Percentiles rank a stretch among this genome's conserved stretches.
Conservation (phyloP, 1,140 invertebrate species). For the Eulimnadia texana region DNA sequence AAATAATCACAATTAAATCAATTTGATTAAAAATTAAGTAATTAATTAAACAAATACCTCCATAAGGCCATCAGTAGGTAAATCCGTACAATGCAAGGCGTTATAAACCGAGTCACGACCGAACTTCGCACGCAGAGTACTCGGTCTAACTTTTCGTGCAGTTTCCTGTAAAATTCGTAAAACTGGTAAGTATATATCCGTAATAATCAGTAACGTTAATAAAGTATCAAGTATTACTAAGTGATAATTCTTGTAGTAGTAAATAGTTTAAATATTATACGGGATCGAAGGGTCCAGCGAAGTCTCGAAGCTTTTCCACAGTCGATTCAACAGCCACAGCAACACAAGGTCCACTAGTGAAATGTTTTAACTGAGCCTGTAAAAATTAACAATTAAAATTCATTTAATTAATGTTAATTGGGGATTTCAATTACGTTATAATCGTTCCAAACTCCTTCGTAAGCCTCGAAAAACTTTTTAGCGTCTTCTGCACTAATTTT, state of each 20-base stretch:
- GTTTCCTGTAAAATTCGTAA: slow-evolving; percentile 49
- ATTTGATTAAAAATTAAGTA: neutral
- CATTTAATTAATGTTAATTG: slow-evolving; percentile 1
- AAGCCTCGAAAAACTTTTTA: slow-evolving; percentile 84
- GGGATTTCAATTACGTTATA: slow-evolving; percentile 43
- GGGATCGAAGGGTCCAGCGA: slow-evolving; percentile 75
- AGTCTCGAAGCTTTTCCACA: slow-evolving; percentile 58
- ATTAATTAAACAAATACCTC: slow-evolving; percentile 39
- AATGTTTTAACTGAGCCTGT: slow-evolving; percentile 62
- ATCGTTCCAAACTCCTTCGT: slow-evolving; percentile 74
- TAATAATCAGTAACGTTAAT: too few relatives aligned
- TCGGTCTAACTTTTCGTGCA: slow-evolving; percentile 61
- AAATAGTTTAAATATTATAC: slow-evolving; percentile 37
- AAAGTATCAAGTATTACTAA: slow-evolving; percentile 1
- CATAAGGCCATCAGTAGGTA: slow-evolving; percentile 65
- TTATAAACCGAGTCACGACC: slow-evolving; percentile 70
- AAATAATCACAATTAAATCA: neutral
- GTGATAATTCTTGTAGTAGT: too few relatives aligned
- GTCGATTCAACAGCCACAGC: slow-evolving; percentile 65
- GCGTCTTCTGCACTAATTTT: slow-evolving; percentile 61
- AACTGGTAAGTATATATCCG: too few relatives aligned
- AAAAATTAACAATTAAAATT: slow-evolving; percentile 6
- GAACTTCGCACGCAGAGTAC: slow-evolving; percentile 67
- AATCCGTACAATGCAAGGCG: slow-evolving; percentile 82
- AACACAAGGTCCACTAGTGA: slow-evolving; percentile 66